These are phyloP conservation scores for Pseudomugil gertrudae DNA, from an alignment of 2,797 vertebrate genomes.

Conservation along the genomic window DNA sequence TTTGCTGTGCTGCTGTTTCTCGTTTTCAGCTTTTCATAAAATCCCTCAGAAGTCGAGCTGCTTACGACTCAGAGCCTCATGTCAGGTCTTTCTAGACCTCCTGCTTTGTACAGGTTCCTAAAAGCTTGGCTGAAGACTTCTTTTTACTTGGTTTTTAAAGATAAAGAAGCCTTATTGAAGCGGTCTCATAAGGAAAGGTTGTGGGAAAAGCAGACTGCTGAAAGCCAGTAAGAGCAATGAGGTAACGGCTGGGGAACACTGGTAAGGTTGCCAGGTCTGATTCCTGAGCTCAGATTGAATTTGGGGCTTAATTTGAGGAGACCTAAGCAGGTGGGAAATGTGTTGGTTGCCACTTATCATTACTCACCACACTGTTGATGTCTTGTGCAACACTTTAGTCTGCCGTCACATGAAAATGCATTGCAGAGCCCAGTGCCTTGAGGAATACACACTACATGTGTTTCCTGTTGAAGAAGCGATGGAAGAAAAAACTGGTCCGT, in stretches of 20 bases:
- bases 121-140: background rate
- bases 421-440: slow-evolving; percentile 63
- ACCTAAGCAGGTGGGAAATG: slow-evolving; percentile 56
- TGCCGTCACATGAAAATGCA: slow-evolving; percentile 59
- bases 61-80: too few species aligned
- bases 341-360: slow-evolving; percentile 76
- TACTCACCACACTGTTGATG: slow-evolving; percentile 49
- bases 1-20: too few species aligned
- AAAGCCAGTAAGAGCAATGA: slow-evolving; percentile 42
- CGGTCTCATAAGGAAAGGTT: slow-evolving; percentile 3
- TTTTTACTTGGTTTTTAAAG: background rate
- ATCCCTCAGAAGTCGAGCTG: too few species aligned
- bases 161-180: slow-evolving; percentile 4
- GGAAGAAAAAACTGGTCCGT: slow-evolving; percentile 6
- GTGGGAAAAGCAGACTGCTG: slow-evolving; percentile 29
- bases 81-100: too few species aligned
- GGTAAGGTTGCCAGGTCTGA: slow-evolving; percentile 46
- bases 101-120: background rate
- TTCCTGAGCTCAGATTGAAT: slow-evolving; percentile 19
- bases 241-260: slow-evolving; percentile 52
- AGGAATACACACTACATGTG: slow-evolving; percentile 22
- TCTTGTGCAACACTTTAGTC: slow-evolving; percentile 59
- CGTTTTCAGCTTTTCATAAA: too few species aligned
- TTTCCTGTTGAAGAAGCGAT: slow-evolving; percentile 9
- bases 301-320: slow-evolving; percentile 37